A percentile compares a stretch with the other conserved stretches of the same genome.
Conservation (phyloP, 2,797 vertebrate species). For the Australoheros facetus region DNA sequence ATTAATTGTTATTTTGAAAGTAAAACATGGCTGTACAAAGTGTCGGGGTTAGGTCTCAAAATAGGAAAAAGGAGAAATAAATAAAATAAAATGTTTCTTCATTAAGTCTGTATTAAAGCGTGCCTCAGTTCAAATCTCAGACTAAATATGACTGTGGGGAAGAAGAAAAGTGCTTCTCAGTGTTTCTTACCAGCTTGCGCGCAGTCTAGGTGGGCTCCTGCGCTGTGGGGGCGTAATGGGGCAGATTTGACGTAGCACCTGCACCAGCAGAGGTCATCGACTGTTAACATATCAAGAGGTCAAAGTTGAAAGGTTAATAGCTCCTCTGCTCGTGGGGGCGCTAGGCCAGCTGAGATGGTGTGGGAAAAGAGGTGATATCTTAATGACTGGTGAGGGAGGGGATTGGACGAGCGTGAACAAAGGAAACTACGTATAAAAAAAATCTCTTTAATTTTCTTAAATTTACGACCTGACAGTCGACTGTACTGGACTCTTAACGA, state of each 20-base stretch:
- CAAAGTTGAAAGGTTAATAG: constrained; percentile 84
- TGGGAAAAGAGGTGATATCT: constrained; percentile 56
- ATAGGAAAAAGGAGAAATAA: background rate
- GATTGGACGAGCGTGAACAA: constrained; percentile 44
- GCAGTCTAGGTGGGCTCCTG: constrained; percentile 83
- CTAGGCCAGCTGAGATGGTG: constrained; percentile 75
- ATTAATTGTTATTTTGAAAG: background rate
- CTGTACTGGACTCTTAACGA: background rate
- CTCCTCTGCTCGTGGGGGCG: constrained; percentile 85
- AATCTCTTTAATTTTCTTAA: background rate
- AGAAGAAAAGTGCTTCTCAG: constrained; percentile 30
- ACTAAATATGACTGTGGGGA: background rate
- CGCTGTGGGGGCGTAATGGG: constrained; percentile 80
- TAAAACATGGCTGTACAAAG: background rate
- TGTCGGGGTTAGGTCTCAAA: background rate
- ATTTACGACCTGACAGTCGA: constrained; percentile 6
- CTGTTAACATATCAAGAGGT: constrained; percentile 87
- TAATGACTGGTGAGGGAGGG: constrained; percentile 25
- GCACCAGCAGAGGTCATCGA: constrained; percentile 87
- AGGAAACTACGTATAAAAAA: constrained; percentile 8
- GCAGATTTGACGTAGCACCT: constrained; percentile 85
- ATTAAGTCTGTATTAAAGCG: background rate
- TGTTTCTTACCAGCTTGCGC: constrained; percentile 79
- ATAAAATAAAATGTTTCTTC: background rate
- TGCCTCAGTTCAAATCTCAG: background rate